Evolutionary conservation across 2,888 invertebrate species (phyloP).

Genomic region (Pammene aurita): DNA sequence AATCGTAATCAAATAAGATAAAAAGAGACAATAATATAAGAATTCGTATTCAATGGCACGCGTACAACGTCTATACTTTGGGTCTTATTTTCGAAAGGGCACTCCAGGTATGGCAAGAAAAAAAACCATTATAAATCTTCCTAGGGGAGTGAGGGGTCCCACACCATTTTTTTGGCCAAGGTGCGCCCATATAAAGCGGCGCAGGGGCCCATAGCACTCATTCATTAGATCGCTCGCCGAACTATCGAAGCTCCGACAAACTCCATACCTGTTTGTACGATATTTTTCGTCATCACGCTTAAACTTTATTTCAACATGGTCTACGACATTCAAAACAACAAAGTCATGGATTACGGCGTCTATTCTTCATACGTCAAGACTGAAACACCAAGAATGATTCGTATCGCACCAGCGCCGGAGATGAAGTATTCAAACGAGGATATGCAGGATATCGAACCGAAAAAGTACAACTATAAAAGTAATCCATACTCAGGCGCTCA

Average conservation of each 20-base stretch:
- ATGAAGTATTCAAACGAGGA: slow-evolving; percentile 60
- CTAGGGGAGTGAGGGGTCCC: slow-evolving; percentile 69
- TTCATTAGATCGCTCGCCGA: slow-evolving; percentile 65
- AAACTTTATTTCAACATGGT: slow-evolving; percentile 54
- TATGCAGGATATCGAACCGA: slow-evolving; percentile 78
- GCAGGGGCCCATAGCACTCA: slow-evolving; percentile 62
- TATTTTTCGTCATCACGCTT: slow-evolving; percentile 41
- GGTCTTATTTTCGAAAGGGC: slow-evolving; percentile 55
- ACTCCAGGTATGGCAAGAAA: slow-evolving; percentile 65
- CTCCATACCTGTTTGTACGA: slow-evolving; percentile 42
- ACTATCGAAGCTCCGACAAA: slow-evolving; percentile 56
- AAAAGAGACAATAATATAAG: slow-evolving; percentile 20
- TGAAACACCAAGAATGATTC: slow-evolving; percentile 67
- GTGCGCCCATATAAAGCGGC: slow-evolving; percentile 69
- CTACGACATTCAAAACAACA: slow-evolving; percentile 56
- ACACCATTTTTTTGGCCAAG: slow-evolving; percentile 72
- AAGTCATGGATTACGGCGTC: slow-evolving; percentile 51
- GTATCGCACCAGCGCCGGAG: slow-evolving; percentile 82
- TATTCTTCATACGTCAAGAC: slow-evolving; percentile 49
- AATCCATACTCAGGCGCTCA: slow-evolving; percentile 84
- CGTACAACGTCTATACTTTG: slow-evolving; percentile 60
- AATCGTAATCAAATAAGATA: not conserved
- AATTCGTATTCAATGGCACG: slow-evolving; percentile 70
- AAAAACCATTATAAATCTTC: slow-evolving; percentile 41
- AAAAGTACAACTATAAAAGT: slow-evolving; percentile 87